These are phyloP conservation scores for Mesorhabditis sp. DNA, from an alignment of 2,888 invertebrate genomes.

Conservation along the genomic window DNA sequence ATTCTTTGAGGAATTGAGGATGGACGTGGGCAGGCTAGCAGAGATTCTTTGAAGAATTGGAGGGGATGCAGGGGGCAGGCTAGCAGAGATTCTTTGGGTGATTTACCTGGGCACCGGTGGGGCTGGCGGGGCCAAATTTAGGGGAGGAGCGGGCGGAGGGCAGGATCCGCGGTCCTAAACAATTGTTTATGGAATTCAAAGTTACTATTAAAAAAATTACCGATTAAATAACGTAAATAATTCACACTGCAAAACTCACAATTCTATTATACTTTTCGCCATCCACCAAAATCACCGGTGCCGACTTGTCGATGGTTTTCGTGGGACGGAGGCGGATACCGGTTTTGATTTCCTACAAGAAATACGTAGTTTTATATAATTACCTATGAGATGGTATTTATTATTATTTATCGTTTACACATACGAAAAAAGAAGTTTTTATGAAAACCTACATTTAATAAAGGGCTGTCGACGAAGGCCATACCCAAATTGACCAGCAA, in stretches of 20 bases:
- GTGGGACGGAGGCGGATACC: constrained; percentile 52
- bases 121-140: neutral
- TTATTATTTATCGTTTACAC: too few species aligned
- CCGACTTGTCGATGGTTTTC: constrained; percentile 51
- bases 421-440: too few species aligned
- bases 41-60: too few species aligned
- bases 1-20: too few species aligned
- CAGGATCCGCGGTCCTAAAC: neutral
- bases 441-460: too few species aligned
- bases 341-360: constrained; percentile 45
- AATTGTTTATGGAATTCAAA: neutral
- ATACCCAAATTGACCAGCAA: too few species aligned
- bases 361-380: neutral
- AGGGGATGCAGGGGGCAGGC: neutral
- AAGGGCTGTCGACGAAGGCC: too few species aligned
- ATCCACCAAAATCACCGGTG: constrained; percentile 42
- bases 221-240: neutral
- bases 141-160: constrained; percentile 3
- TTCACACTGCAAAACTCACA: neutral
- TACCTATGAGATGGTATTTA: too few species aligned
- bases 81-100: neutral
- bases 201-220: neutral
- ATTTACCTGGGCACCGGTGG: neutral
- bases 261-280: constrained; percentile 18
- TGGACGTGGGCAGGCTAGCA: too few species aligned